Percentiles rank a stretch among this genome's conserved stretches.
Conservation (phyloP, 2,113 vertebrate species). For the Gallinago undulata region DNA sequence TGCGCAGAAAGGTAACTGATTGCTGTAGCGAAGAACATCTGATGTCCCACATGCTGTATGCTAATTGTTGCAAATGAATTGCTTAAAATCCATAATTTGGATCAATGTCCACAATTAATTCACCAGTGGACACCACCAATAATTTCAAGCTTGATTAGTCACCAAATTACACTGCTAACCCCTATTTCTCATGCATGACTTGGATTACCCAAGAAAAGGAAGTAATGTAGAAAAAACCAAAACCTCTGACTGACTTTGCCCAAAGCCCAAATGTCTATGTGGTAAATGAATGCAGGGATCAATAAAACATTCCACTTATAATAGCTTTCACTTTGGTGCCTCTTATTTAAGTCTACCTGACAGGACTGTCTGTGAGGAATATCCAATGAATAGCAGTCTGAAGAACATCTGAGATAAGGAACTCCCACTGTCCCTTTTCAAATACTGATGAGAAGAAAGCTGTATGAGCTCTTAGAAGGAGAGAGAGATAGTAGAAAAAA, state of each 20-base stretch:
- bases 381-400: neutral
- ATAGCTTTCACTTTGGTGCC: neutral
- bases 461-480: neutral
- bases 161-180: neutral
- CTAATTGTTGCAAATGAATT: conserved; percentile 12
- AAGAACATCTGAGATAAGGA: neutral
- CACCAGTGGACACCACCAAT: neutral
- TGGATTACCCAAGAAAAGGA: neutral
- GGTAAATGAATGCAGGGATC: neutral
- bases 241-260: neutral
- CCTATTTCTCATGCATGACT: neutral
- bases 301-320: neutral
- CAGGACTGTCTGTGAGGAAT: neutral
- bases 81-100: neutral
- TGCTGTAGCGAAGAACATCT: neutral
- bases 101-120: neutral
- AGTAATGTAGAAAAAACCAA: neutral
- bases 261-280: neutral
- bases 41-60: neutral
- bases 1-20: neutral
- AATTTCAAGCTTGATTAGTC: conserved; percentile 23
- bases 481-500: neutral
- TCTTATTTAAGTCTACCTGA: neutral
- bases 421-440: neutral
- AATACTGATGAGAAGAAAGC: neutral